Percentiles rank a stretch among this genome's conserved stretches.
phyloP scores from a whole-genome alignment of 2,888 invertebrate species.

The Fabriciana adippe region DNA sequence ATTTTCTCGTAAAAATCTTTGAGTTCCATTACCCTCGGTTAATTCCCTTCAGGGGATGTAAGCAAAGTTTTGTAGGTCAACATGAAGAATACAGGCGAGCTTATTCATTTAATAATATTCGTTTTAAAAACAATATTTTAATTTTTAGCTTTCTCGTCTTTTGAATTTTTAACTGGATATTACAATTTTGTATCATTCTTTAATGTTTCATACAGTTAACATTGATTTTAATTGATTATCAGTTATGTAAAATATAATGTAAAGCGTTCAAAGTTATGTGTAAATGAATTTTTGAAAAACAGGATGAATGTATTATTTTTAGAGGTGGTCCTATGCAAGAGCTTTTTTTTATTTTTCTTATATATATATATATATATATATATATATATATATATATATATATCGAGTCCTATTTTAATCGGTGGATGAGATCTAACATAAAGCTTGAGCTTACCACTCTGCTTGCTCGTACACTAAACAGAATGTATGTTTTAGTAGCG shows the following conservation, averaged over 20 bases:
- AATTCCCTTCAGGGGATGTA: slow-evolving; percentile 42
- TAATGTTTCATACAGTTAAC: neutral
- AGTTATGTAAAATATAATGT: neutral
- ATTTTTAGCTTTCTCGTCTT: slow-evolving; percentile 18
- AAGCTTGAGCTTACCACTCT: no score
- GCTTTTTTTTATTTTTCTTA: no score
- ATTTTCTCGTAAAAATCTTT: slow-evolving; percentile 38
- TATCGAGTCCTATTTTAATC: no score
- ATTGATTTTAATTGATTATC: neutral
- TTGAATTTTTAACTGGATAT: slow-evolving; percentile 8
- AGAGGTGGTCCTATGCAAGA: no score
- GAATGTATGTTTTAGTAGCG: no score
- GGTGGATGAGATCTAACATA: no score
- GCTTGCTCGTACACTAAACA: no score
- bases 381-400: no score
- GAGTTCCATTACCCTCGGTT: slow-evolving; percentile 40
- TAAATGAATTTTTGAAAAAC: no score
- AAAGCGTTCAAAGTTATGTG: no score
- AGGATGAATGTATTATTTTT: no score
- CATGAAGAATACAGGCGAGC: slow-evolving; percentile 33
- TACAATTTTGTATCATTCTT: slow-evolving; percentile 14
- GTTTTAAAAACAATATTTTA: slow-evolving; percentile 25
- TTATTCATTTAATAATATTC: slow-evolving; percentile 33
- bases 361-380: no score
- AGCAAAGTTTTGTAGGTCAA: slow-evolving; percentile 42